A percentile compares a stretch with the other conserved stretches of the same genome.
Conservation (phyloP, 1,140 invertebrate species). For the Ostrea denselamellosa region DNA sequence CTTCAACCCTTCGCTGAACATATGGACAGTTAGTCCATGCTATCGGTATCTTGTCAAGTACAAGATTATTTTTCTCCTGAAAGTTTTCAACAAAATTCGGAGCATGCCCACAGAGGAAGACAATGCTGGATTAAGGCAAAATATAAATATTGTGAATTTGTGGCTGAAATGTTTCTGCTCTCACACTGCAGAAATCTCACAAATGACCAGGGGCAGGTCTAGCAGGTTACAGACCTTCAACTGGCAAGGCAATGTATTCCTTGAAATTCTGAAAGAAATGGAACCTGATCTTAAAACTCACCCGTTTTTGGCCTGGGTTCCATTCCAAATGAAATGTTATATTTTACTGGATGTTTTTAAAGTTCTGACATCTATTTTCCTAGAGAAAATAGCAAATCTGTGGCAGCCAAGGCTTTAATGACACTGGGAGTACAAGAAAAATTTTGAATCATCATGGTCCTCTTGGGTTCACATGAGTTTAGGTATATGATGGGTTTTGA, state of each 20-base stretch:
- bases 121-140: neutral
- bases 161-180: neutral
- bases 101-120: neutral
- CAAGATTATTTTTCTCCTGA: slow-evolving; percentile 23
- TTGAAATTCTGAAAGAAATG: slow-evolving; percentile 11
- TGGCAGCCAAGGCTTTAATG: neutral
- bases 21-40: slow-evolving; percentile 14
- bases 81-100: neutral
- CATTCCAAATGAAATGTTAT: slow-evolving; percentile 40
- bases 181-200: neutral
- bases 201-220: neutral
- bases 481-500: too few species aligned
- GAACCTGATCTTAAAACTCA: slow-evolving; percentile 2
- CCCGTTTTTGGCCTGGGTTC: neutral
- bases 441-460: too few species aligned
- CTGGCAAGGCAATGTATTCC: slow-evolving; percentile 19
- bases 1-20: slow-evolving; percentile 26
- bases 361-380: neutral
- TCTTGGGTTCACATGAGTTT: too few species aligned
- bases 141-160: neutral
- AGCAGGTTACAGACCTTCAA: neutral
- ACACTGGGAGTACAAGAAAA: too few species aligned
- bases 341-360: neutral
- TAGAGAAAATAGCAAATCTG: neutral
- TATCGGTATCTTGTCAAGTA: slow-evolving; percentile 31